Base-by-base conservation (phyloP, 2,797 vertebrate genomes). In the Sebastes vulpes region DNA sequence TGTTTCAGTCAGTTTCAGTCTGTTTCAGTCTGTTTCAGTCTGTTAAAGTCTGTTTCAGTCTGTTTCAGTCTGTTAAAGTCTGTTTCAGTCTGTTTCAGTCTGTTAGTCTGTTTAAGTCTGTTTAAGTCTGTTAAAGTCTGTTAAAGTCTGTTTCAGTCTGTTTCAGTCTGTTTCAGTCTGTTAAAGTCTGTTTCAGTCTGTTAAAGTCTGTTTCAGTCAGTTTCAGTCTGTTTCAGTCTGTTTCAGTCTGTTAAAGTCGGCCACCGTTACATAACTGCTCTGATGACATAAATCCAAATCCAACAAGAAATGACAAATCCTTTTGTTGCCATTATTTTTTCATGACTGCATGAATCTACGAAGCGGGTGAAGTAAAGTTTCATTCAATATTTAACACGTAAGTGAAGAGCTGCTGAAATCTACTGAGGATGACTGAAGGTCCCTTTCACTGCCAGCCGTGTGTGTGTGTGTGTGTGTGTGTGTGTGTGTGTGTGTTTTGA, bases 301-400 rank as follows among this genome's bases (percentile, higher is more conserved):
- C 71, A 48, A 48, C 58, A 25, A 75, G 82, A 79, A 89, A 93
- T 79, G 83, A 92, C 89, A 84, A 88, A 92, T 89, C 88, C 23
- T 81, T 94, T 93, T 93, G 91, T 92, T 86, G 72, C 59, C 84
- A 94, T 96, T 89, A 94, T 63, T 93, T 93, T 93, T 95, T 94
- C n/a, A 95, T 95, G 73, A 32, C 29, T 54, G 77, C 60, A 71
- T 38, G 72, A 58, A 64, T 90, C 83, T 88, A 25, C 18, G 28
- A 81, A 85, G 84, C 25, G 38, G 69, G 38, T 57, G 73, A 88
- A 88, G 79, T 78, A 82, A 88, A 75, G 53, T 92, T 89, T 90
- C 79, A 92, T 92, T 84, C 79, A 94, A 89, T 89, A 93, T 93
- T 94, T 75, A 95, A 72, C 64, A 71, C 32, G 46, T 64, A 65